Conservation (phyloP, 2,797 vertebrate genomes). For the Alcedo quadribrachys region DNA sequence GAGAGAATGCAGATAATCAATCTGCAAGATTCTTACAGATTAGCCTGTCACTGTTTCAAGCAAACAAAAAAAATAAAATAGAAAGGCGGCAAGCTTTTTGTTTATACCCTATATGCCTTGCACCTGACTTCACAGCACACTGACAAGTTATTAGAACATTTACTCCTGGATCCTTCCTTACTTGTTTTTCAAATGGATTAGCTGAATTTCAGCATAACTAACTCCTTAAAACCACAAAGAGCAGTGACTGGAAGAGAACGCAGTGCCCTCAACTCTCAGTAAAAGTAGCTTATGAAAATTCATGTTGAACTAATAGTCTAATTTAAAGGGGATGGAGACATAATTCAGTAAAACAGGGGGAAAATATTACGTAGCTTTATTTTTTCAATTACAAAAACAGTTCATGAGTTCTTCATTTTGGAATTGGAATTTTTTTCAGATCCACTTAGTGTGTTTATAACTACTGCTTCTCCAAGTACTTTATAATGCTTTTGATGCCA, state of each 20-base stretch:
- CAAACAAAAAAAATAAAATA: neutral
- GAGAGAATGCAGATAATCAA: neutral
- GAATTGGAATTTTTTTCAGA: neutral
- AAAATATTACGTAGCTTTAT: neutral
- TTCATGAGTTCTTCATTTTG: neutral
- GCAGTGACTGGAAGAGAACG: slow-evolving; percentile 43
- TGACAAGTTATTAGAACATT: neutral
- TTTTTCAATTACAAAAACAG: neutral
- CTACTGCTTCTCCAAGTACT: neutral
- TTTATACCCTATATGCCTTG: neutral
- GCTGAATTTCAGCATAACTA: neutral
- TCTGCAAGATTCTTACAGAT: neutral
- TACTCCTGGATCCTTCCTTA: neutral
- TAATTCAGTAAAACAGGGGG: neutral
- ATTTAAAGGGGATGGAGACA: neutral
- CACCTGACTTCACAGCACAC: neutral
- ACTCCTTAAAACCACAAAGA: slow-evolving; percentile 1
- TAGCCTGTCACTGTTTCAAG: neutral
- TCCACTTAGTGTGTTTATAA: neutral
- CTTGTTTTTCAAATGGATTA: slow-evolving; percentile 29
- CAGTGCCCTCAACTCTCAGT: neutral
- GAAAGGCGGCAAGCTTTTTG: neutral
- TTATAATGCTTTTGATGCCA: neutral
- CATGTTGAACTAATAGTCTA: neutral
- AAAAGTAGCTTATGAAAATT: neutral